A percentile compares a stretch with the other conserved stretches of the same genome.
These are phyloP conservation scores for Drosophila repletoides DNA, from an alignment of 1,140 invertebrate species.

Conservation along the genomic window DNA sequence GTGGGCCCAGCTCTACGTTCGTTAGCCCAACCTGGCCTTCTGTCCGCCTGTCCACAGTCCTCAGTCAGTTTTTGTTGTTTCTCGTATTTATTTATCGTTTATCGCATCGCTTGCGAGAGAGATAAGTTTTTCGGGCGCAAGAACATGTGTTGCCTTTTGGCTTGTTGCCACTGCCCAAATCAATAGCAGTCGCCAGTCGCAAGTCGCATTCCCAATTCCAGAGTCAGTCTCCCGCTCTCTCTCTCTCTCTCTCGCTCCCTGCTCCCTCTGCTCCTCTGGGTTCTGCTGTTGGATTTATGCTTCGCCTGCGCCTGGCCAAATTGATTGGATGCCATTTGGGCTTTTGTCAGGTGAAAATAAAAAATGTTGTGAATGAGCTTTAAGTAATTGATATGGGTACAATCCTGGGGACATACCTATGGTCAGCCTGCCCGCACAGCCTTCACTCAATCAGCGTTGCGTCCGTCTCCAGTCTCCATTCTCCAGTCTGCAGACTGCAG, in stretches of 20 bases:
- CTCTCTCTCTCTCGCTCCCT: background rate
- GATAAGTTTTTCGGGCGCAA: conserved; percentile 82
- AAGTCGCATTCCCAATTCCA: conserved; percentile 20
- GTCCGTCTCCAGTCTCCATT: conserved; percentile 27
- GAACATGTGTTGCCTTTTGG: conserved; percentile 78
- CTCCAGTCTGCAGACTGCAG: too few relatives aligned
- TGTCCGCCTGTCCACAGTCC: background rate
- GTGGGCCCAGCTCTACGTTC: conserved; percentile 43
- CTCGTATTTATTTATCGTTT: conserved; percentile 78
- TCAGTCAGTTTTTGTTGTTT: conserved; percentile 12
- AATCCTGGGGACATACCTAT: conserved; percentile 1
- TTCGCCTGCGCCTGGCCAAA: conserved; percentile 45
- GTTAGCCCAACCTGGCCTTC: conserved; percentile 36
- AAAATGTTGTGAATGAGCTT: conserved; percentile 81
- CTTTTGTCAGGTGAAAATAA: conserved; percentile 82
- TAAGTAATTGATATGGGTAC: conserved; percentile 82
- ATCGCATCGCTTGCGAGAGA: conserved; percentile 77
- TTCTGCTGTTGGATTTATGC: conserved; percentile 26
- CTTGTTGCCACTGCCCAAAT: conserved; percentile 56
- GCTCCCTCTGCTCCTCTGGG: background rate
- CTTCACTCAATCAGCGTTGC: conserved; percentile 70
- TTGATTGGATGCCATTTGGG: conserved; percentile 79
- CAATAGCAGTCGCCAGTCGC: conserved; percentile 26
- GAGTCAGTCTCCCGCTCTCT: background rate
- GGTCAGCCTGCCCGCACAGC: conserved; percentile 5